Percentiles rank a stretch among this genome's conserved stretches.
These are phyloP conservation scores for Aurelia coerulea DNA, from an alignment of 30 jellyfish, hydroid and myxozoan genomes.

Conservation along the genomic window DNA sequence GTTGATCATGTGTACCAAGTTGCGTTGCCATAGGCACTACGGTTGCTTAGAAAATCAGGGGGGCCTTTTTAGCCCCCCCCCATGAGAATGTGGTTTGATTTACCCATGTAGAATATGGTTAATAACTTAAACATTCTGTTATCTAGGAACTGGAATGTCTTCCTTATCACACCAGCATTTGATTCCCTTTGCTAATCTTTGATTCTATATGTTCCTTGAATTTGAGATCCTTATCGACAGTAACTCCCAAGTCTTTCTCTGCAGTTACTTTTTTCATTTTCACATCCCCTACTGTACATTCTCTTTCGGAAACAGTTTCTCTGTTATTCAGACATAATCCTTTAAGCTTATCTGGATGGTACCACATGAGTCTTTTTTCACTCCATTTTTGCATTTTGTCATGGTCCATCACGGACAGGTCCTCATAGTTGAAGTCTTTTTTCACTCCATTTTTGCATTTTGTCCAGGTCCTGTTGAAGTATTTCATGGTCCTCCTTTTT, in stretches of 20 bases:
- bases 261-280: too few relatives aligned
- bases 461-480: background rate
- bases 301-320: too few relatives aligned
- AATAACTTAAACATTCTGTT: background rate
- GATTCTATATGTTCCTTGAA: background rate
- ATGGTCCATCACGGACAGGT: too few relatives aligned
- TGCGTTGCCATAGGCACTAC: too few relatives aligned
- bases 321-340: background rate
- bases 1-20: too few relatives aligned
- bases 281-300: too few relatives aligned
- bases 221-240: background rate
- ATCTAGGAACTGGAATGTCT: background rate
- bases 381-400: constrained; percentile 2
- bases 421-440: too few relatives aligned
- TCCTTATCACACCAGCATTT: constrained; percentile 19
- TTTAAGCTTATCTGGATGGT: constrained; percentile 7
- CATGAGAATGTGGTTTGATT: too few relatives aligned
- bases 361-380: background rate
- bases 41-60: too few relatives aligned
- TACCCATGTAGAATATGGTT: too few relatives aligned
- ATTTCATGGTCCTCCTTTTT: background rate
- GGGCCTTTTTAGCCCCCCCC: too few relatives aligned
- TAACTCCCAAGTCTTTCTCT: constrained; percentile 8
- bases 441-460: too few relatives aligned
- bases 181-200: background rate